A percentile compares a stretch with the other conserved stretches of the same genome.
Conservation (phyloP, 2,888 invertebrate species). For the Poecilus cupreus region DNA sequence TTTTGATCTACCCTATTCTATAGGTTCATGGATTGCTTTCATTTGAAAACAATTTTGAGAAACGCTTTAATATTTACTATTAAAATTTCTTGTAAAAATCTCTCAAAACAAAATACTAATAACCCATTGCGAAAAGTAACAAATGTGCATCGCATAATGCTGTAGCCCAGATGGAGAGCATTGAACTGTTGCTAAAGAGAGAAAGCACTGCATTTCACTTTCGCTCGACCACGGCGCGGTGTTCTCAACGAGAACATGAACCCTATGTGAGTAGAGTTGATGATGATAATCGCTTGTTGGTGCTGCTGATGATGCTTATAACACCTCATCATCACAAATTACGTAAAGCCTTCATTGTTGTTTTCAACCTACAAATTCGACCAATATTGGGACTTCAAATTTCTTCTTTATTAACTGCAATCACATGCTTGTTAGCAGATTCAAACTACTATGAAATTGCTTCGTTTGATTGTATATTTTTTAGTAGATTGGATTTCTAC, state of each 20-base stretch:
- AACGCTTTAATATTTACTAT: too few species aligned
- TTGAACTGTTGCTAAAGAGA: slow-evolving; percentile 51
- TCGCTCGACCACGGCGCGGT: slow-evolving; percentile 19
- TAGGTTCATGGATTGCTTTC: too few species aligned
- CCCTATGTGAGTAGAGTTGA: not conserved
- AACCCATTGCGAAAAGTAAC: not conserved
- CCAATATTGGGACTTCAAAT: not conserved
- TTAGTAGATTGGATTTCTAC: too few species aligned
- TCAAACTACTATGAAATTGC: too few species aligned
- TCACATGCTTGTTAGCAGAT: too few species aligned
- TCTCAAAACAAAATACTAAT: not conserved
- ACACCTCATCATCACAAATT: not conserved
- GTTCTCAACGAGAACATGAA: not conserved
- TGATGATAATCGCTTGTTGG: too few species aligned
- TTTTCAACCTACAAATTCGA: not conserved
- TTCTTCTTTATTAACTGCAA: too few species aligned
- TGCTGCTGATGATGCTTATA: not conserved
- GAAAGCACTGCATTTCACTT: slow-evolving; percentile 54
- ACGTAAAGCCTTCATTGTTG: not conserved
- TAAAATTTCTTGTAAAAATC: too few species aligned
- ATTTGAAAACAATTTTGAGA: too few species aligned
- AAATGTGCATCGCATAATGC: not conserved
- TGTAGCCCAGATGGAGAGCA: slow-evolving; percentile 54
- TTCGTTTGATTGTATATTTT: too few species aligned
- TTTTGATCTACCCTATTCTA: too few species aligned